Evolutionary conservation across 2,797 vertebrate genomes (phyloP).

Genomic region (Pygocentrus nattereri): DNA sequence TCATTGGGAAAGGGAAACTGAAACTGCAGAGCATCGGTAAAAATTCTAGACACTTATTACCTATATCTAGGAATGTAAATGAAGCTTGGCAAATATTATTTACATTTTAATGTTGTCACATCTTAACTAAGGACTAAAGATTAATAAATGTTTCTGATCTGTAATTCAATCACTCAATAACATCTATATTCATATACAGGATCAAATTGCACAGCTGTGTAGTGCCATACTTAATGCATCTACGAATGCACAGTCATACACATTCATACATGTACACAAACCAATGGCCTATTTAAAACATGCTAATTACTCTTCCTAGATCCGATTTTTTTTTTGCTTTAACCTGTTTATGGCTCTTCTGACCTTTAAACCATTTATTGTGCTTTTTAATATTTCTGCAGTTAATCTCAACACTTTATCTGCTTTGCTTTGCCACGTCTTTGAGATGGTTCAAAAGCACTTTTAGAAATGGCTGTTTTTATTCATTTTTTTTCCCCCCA

Average conservation of each 20-base stretch:
- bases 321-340: neutral
- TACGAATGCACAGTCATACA: neutral
- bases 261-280: neutral
- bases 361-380: neutral
- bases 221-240: neutral
- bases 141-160: neutral
- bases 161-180: neutral
- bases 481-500: neutral
- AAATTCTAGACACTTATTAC: too few relatives aligned
- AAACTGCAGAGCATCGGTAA: too few relatives aligned
- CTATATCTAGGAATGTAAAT: too few relatives aligned
- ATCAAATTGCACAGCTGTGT: neutral
- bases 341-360: neutral
- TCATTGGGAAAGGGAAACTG: too few relatives aligned
- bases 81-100: too few relatives aligned
- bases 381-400: neutral
- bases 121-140: too few relatives aligned
- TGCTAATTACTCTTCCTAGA: neutral
- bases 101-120: too few relatives aligned
- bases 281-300: neutral
- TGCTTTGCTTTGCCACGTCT: neutral
- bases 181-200: neutral
- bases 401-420: neutral
- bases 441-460: neutral
- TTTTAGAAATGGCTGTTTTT: neutral